Base-by-base conservation (phyloP, 1,140 invertebrate species). In the Rhyzopertha dominica region DNA sequence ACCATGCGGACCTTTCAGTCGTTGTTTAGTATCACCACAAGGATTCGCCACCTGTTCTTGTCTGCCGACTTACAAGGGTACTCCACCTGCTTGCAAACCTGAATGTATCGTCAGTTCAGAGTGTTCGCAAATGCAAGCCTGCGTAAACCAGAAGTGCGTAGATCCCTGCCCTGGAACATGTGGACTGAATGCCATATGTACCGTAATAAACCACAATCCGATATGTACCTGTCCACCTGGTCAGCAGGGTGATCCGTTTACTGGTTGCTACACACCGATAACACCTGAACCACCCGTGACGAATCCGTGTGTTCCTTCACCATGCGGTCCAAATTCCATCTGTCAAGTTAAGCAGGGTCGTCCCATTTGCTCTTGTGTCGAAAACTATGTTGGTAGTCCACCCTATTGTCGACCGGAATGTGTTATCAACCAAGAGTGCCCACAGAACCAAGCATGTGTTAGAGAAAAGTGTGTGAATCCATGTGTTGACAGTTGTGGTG, bases 291-390 rank as follows among this genome's bases (percentile, higher is more conserved):
- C 62, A 13, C 63, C 71, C 16, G 63, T 70, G 9, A 61, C 70
- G 53, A 79, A 85, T 68, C 84, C 86, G 16, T 93, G 89, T 62
- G 64, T 76, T 28, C 84, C 85, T 23, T 86, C 84, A 30, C 86
- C 87, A 9, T 92, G 88, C 69, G 88, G 87, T 37, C 80, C 85
- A 9, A 87, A 90, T 68, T 90, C 88, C 0, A 76, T 88, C 22
- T 92, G 88, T 62, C 82, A 86, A 74, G 76, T 88, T 26, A 82
- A 81, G 68, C 79, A 85, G 63, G 78, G 80, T 31, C 74, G 82
- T 61, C 80, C 86, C 8, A 83, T 87, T 0, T 87, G 85, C 58
- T 87, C 84, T 4, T 91, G 85, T 57, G 73, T 79, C 43, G 78
- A 77, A 22, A 85, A 85, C 59, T 85, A 84, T 53, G 76, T 82